These are phyloP conservation scores for Chunga burmeisteri DNA, from an alignment of 2,113 vertebrate genomes.

Conservation along the genomic window DNA sequence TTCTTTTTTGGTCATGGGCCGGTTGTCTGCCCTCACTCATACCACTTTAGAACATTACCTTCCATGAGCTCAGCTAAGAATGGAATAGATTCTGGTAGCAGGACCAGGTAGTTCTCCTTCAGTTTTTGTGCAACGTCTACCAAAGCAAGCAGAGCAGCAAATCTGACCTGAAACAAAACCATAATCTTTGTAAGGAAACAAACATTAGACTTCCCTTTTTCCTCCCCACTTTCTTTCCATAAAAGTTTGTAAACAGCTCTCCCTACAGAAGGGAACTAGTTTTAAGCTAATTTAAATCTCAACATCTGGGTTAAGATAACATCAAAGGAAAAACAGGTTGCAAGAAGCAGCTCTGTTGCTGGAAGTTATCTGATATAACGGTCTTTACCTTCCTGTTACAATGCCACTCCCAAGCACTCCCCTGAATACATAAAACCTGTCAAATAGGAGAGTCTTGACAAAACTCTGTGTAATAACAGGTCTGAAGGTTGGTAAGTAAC, in stretches of 20 bases:
- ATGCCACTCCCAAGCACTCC: not conserved
- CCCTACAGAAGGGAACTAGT: not conserved
- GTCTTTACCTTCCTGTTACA: not conserved
- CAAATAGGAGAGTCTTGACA: not conserved
- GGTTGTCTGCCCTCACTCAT: not conserved
- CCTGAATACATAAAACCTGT: not conserved
- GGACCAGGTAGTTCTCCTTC: conserved; percentile 90
- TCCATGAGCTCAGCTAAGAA: conserved; percentile 98
- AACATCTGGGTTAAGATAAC: not conserved
- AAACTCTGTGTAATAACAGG: not conserved
- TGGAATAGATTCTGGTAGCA: conserved; percentile 93
- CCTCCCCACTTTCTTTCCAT: not conserved
- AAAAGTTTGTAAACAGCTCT: not conserved
- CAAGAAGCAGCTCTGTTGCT: not conserved
- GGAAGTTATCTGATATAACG: not conserved
- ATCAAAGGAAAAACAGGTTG: not conserved
- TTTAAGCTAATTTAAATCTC: not conserved
- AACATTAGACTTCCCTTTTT: not conserved
- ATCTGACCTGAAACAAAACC: conserved; percentile 81
- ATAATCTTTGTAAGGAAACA: not conserved
- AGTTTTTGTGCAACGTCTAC: conserved; percentile 87
- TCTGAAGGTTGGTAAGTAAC: not conserved
- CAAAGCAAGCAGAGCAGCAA: conserved; percentile 87
- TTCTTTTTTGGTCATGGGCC: not conserved
- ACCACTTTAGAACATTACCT: conserved; percentile 74